A percentile compares a stretch with the other conserved stretches of the same genome.
phyloP scores from a whole-genome alignment of 2,797 vertebrate genomes.

The Mus spretus region DNA sequence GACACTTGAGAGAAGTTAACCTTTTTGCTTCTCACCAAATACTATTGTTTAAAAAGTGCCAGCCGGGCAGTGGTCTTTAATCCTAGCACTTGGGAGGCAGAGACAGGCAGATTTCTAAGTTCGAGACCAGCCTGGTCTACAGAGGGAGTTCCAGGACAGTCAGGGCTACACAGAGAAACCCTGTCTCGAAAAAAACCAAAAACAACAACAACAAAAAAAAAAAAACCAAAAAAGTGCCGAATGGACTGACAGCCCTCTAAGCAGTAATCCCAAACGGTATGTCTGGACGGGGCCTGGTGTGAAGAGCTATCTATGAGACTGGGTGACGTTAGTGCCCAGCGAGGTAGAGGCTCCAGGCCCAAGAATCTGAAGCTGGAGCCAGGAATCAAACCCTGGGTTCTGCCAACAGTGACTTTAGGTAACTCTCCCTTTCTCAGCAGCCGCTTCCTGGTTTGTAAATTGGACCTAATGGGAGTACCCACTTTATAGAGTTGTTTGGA shows the following conservation, averaged over 20 bases:
- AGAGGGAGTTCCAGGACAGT: too few relatives aligned
- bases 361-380: not conserved
- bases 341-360: rapidly evolving
- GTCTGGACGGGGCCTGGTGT: not conserved
- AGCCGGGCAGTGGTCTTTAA: too few relatives aligned
- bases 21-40: not conserved
- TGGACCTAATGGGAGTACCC: not conserved
- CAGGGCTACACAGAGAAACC: too few relatives aligned
- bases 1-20: not conserved
- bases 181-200: too few relatives aligned
- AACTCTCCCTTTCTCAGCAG: not conserved
- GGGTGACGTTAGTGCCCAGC: not conserved
- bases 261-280: not conserved
- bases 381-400: not conserved
- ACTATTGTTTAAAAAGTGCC: not conserved
- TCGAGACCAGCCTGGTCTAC: too few relatives aligned
- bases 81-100: too few relatives aligned
- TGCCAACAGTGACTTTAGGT: not conserved
- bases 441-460: not conserved
- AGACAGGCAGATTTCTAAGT: too few relatives aligned
- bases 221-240: not conserved
- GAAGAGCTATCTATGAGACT: not conserved
- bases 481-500: not conserved
- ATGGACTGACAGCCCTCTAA: not conserved
- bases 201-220: not conserved